Conservation (phyloP, 1,140 invertebrate species). For the Bombus picipes region DNA sequence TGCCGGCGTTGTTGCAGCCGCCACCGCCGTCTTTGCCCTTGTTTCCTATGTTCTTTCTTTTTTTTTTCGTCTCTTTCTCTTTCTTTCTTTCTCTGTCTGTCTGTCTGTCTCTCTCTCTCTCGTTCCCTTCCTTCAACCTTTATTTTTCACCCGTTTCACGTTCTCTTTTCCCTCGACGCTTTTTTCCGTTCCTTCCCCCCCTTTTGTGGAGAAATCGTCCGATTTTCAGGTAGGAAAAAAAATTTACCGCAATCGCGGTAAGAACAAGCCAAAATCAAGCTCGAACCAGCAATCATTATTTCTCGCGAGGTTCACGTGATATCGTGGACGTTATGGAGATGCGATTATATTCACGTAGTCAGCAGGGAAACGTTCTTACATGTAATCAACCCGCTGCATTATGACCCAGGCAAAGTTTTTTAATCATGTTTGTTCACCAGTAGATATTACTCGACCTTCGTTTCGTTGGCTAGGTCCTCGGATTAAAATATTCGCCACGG, state of each 20-base stretch:
- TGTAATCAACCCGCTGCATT: constrained; percentile 47
- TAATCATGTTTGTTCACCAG: constrained; percentile 53
- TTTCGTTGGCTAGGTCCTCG: neutral
- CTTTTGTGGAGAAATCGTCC: constrained; percentile 2
- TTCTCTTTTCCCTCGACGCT: neutral
- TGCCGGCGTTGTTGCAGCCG: constrained; percentile 42
- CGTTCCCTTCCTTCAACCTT: neutral
- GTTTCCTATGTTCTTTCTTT: constrained; percentile 10
- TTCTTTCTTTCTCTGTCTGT: neutral
- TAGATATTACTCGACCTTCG: constrained; percentile 32
- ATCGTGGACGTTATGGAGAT: constrained; percentile 4
- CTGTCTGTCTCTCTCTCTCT: neutral
- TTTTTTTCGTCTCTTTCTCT: neutral
- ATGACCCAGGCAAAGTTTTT: constrained; percentile 55
- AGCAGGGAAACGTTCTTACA: constrained; percentile 50
- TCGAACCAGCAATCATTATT: constrained; percentile 32
- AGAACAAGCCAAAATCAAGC: neutral
- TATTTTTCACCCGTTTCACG: neutral
- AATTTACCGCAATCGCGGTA: neutral
- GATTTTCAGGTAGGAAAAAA: constrained; percentile 39
- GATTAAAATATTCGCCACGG: constrained; percentile 20
- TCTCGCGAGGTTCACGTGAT: neutral
- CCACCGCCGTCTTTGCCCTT: constrained; percentile 8
- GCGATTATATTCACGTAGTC: constrained; percentile 56
- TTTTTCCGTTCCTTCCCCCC: neutral